Percentiles rank a stretch among this genome's conserved stretches.
Conservation (phyloP, 2,797 vertebrate species). For the Chanos chanos region DNA sequence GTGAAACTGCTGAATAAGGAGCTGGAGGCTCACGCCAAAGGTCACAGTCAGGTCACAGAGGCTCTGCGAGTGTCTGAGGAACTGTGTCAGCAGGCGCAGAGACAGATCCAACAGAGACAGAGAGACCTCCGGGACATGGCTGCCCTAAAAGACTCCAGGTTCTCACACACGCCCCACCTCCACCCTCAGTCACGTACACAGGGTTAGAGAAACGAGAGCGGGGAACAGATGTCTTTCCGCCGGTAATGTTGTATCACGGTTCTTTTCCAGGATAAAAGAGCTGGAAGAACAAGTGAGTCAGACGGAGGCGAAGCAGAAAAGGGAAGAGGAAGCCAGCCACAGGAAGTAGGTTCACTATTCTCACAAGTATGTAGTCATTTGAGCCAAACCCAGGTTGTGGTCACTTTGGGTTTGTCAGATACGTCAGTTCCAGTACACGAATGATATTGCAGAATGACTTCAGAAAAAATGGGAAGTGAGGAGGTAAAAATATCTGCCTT, state of each 20-base stretch:
- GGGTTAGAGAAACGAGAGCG: too few species aligned
- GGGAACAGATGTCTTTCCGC: too few species aligned
- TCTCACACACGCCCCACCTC: neutral
- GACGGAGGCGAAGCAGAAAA: conserved; percentile 54
- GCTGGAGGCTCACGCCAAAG: conserved; percentile 55
- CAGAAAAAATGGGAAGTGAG: too few species aligned
- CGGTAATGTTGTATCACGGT: too few species aligned
- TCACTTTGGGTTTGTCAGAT: too few species aligned
- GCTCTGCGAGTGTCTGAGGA: conserved; percentile 58
- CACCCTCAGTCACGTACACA: neutral
- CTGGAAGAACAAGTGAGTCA: conserved; percentile 59
- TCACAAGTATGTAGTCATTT: too few species aligned
- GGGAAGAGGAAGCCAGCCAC: conserved; percentile 57
- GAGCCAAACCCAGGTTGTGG: too few species aligned
- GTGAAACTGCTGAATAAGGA: conserved; percentile 72
- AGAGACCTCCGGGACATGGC: conserved; percentile 60
- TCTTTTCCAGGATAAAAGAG: conserved; percentile 69
- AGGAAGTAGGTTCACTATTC: conserved; percentile 66
- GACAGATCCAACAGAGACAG: conserved; percentile 56
- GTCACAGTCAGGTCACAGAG: conserved; percentile 52
- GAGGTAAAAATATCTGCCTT: too few species aligned
- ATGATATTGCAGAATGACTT: too few species aligned
- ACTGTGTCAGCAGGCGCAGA: conserved; percentile 53
- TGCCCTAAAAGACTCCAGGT: conserved; percentile 71
- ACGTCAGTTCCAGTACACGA: too few species aligned